A percentile compares a stretch with the other conserved stretches of the same genome.
phyloP scores from a whole-genome alignment of 2,113 vertebrate species.

The Arothron firmamentum region DNA sequence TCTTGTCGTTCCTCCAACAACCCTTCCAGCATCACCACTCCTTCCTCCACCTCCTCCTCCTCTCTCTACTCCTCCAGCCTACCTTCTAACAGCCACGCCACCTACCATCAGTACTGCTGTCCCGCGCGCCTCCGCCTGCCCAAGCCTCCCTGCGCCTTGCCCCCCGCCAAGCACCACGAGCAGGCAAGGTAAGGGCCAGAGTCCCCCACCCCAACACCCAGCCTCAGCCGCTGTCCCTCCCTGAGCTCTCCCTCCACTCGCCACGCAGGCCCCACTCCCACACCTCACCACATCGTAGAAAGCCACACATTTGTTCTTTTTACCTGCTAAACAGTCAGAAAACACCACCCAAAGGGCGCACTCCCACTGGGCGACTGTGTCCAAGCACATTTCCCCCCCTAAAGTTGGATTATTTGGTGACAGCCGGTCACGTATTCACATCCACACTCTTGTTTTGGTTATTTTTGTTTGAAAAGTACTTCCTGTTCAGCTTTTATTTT shows the following conservation, averaged over 20 bases:
- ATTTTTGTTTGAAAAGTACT: no score
- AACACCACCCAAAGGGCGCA: no score
- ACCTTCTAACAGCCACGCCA: constrained; percentile 80
- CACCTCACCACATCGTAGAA: background rate
- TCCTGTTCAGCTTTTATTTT: background rate
- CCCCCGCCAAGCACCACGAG: constrained; percentile 75
- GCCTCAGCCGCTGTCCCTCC: constrained; percentile 23
- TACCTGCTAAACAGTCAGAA: no score
- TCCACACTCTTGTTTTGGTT: no score
- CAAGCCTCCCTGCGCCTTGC: constrained; percentile 83
- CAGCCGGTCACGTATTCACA: no score
- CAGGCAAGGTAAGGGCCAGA: constrained; percentile 88
- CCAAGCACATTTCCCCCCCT: no score
- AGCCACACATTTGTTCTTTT: background rate
- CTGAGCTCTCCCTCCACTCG: background rate
- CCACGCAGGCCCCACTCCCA: background rate
- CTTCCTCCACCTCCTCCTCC: constrained; percentile 67
- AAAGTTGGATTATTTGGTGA: no score
- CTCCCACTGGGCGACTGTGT: no score
- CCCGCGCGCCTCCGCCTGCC: constrained; percentile 85
- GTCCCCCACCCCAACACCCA: constrained; percentile 38
- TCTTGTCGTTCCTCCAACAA: constrained; percentile 67
- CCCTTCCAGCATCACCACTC: constrained; percentile 68
- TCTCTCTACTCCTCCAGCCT: constrained; percentile 70
- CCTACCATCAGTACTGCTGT: constrained; percentile 93